Conservation (phyloP, 2,888 invertebrate genomes). For the Nesidiocoris tenuis region DNA sequence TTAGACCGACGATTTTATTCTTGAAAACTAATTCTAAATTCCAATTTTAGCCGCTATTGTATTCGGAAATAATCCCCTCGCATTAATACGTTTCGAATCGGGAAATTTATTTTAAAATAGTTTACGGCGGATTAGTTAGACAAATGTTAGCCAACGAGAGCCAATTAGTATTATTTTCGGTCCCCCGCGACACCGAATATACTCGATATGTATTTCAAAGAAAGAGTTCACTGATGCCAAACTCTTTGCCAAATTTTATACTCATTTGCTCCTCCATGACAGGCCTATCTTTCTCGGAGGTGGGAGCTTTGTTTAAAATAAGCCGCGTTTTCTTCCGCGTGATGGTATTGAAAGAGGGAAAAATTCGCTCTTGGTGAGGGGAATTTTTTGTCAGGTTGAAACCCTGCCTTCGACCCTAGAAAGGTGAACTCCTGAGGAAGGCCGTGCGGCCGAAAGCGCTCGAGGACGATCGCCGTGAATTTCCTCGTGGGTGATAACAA, state of each 20-base stretch:
- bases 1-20: too few relatives aligned
- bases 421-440: too few relatives aligned
- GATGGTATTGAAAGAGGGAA: too few relatives aligned
- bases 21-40: too few relatives aligned
- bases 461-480: too few relatives aligned
- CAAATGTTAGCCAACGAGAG: background rate
- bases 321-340: background rate
- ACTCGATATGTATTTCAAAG: background rate
- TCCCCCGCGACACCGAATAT: background rate
- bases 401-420: too few relatives aligned
- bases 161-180: background rate
- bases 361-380: too few relatives aligned
- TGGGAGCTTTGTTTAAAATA: background rate
- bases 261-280: background rate
- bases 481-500: too few relatives aligned
- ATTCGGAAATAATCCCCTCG: too few relatives aligned
- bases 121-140: background rate
- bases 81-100: background rate
- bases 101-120: background rate
- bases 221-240: background rate
- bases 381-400: too few relatives aligned
- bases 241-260: background rate
- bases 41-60: too few relatives aligned
- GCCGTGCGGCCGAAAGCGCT: too few relatives aligned
- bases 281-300: background rate